Conservation (phyloP, 1,140 invertebrate genomes). For the Heliothis virescens region DNA sequence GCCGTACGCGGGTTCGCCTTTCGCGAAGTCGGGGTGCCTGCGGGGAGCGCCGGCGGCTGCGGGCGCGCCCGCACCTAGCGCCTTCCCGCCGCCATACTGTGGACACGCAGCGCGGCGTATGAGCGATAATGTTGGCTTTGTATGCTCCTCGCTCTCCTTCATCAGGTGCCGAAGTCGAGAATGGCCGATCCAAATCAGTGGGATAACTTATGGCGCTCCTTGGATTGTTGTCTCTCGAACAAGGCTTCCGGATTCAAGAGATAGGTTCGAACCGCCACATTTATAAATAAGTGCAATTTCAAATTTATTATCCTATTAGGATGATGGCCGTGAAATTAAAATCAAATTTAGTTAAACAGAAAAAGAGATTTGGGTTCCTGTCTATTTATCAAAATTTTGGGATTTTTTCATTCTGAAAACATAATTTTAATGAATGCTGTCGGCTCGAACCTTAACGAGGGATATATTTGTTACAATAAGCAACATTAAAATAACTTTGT, state of each 20-base stretch:
- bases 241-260: neutral
- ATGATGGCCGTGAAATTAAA: neutral
- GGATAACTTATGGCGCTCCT: neutral
- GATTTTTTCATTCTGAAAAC: neutral
- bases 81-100: constrained; percentile 72
- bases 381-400: neutral
- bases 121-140: neutral
- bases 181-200: too few species aligned
- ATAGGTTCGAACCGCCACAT: neutral
- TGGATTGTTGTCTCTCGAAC: neutral
- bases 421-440: neutral
- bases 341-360: neutral
- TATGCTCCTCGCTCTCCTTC: constrained; percentile 8
- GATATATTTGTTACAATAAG: constrained; percentile 39
- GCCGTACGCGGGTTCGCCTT: constrained; percentile 89
- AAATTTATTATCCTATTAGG: neutral
- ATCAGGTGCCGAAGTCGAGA: too few species aligned
- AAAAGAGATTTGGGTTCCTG: too few species aligned
- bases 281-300: neutral
- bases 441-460: constrained; percentile 11
- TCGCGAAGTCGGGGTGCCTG: constrained; percentile 93
- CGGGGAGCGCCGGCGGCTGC: constrained; percentile 88
- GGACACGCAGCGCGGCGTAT: constrained; percentile 32
- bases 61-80: constrained; percentile 51
- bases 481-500: constrained; percentile 54